These are phyloP conservation scores for Entomyzon cyanotis DNA, from an alignment of 2,113 vertebrate species.

Conservation along the genomic window DNA sequence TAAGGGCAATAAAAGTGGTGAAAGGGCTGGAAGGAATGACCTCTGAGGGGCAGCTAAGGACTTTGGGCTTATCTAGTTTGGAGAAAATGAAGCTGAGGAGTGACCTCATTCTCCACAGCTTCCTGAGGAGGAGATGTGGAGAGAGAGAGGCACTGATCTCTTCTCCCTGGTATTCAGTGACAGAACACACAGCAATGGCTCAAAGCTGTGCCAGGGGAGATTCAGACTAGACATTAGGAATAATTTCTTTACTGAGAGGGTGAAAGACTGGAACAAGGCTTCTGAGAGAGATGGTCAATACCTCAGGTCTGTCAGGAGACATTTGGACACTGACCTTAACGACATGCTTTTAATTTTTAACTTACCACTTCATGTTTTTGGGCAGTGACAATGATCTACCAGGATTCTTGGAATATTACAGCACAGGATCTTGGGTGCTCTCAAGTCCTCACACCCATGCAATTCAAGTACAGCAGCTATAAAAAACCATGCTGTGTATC, in stretches of 20 bases:
- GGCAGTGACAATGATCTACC: background rate
- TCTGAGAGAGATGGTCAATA: background rate
- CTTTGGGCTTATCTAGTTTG: background rate
- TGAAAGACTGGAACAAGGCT: background rate
- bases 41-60: background rate
- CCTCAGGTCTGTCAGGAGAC: background rate
- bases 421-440: background rate
- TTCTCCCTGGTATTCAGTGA: background rate
- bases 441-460: background rate
- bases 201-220: background rate
- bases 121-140: background rate
- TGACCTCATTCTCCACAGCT: background rate
- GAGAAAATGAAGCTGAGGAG: background rate
- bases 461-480: background rate
- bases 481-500: background rate
- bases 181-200: background rate
- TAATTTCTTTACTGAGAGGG: background rate
- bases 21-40: background rate
- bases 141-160: background rate
- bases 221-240: background rate
- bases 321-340: background rate
- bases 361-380: background rate
- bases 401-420: background rate
- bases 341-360: background rate
- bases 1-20: background rate